A percentile compares a stretch with the other conserved stretches of the same genome.
These are phyloP conservation scores for Platyscapa corneri DNA, from an alignment of 1,140 invertebrate genomes.

Conservation along the genomic window DNA sequence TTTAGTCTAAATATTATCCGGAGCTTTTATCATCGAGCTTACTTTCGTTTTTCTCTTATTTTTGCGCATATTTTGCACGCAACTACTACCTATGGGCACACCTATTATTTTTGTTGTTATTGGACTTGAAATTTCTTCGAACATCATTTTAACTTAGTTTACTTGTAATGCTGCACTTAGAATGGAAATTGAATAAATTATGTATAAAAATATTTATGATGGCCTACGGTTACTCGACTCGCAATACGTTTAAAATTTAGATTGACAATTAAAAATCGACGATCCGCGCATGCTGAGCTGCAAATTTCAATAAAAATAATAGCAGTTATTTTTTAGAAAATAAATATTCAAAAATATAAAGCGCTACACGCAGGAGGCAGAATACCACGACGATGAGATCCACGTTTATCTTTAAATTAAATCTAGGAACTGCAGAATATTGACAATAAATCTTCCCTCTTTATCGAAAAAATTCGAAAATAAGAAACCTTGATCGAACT, in stretches of 20 bases:
- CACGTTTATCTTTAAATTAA: conserved; percentile 5
- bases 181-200: conserved; percentile 12
- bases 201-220: neutral
- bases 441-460: neutral
- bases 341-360: neutral
- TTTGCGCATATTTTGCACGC: neutral
- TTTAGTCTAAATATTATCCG: neutral
- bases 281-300: neutral
- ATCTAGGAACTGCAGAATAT: neutral
- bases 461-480: neutral
- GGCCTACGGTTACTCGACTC: neutral
- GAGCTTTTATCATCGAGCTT: neutral
- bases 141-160: neutral
- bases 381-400: neutral
- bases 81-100: neutral
- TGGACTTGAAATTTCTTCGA: neutral
- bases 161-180: neutral
- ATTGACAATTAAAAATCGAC: conserved; percentile 3
- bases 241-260: neutral
- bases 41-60: neutral
- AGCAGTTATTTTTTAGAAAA: neutral
- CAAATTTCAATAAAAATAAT: neutral
- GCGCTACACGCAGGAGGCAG: neutral
- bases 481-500: neutral
- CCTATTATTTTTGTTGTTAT: neutral